Base-by-base conservation (phyloP, 1,140 invertebrate genomes). In the Penaeus japonicus region DNA sequence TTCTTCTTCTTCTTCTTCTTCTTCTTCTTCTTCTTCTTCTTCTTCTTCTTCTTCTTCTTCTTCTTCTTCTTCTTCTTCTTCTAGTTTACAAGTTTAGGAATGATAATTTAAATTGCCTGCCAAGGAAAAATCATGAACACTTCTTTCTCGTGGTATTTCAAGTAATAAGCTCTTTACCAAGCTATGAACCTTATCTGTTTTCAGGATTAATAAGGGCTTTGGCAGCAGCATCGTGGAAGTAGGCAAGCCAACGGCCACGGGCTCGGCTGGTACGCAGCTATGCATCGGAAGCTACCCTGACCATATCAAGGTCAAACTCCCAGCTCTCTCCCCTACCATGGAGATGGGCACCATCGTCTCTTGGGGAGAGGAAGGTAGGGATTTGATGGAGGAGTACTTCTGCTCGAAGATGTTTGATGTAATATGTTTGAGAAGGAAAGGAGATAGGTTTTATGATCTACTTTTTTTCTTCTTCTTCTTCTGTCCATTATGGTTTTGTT, bases 241-340 rank as follows among this genome's bases (percentile, higher is more conserved):
- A 17, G 15, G 15, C 22, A 86, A 53, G 35, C 85, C 77, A 10
- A 53, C 18, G 20, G 85, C 57, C 3, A 30, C 59, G 20, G 77
- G 62, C 20, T 62, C 57, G 4, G 55, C 59, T 54, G 18, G 32
- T 24, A 27, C 78, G 83, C 54, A 65, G 35, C 32, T 86, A 77
- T 84, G 73, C 89, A 20, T 88, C 89, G 20, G 32, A 10, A 87
- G 87, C 47, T 92, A 94, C 17, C 99, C 99, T 53, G 92, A 94
- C 12, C 98, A 99, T 92, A 95, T 94, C 89, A 96, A 96, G 93
- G 97, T 99, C 7, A 93, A 95, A 1, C 94, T 99, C 22, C 99
- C 99, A 1, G 98, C 99, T 2, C 93, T 99, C 0, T 99, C 98
- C 4, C 99, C 99, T 0, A 99, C 99, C 1, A 99, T 99, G 99